Percentiles rank a stretch among this genome's conserved stretches.
Conservation (phyloP, 2,888 invertebrate species). For the Argynnis bischoffii region DNA sequence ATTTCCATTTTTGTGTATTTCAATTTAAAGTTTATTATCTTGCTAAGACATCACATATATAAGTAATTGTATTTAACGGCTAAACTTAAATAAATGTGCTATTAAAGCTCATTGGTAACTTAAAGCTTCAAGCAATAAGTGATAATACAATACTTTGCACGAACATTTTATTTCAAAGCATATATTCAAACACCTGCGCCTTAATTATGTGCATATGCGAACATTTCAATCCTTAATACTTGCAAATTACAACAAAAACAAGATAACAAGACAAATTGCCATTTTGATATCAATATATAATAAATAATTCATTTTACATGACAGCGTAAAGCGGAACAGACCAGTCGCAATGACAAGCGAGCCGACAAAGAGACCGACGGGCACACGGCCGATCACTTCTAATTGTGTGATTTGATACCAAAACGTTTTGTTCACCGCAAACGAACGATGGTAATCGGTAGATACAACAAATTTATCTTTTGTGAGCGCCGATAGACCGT, state of each 20-base stretch:
- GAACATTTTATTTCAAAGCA: neutral
- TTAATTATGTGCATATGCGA: conserved; percentile 7
- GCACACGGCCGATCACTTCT: conserved; percentile 74
- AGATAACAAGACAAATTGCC: conserved; percentile 20
- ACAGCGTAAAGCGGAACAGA: conserved; percentile 51
- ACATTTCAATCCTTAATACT: conserved; percentile 1
- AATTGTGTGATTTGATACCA: conserved; percentile 82
- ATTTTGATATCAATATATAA: conserved; percentile 14
- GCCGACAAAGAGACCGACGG: conserved; percentile 74
- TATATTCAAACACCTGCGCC: conserved; percentile 8
- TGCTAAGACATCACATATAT: no score
- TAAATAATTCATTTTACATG: conserved; percentile 8
- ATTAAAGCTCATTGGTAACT: no score
- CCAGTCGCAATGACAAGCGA: conserved; percentile 61
- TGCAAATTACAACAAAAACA: conserved; percentile 10
- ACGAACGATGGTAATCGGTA: conserved; percentile 71
- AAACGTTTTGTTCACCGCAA: conserved; percentile 76
- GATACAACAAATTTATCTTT: conserved; percentile 73
- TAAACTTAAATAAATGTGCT: no score
- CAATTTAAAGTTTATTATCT: no score
- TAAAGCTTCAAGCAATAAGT: no score
- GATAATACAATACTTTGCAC: conserved; percentile 1
- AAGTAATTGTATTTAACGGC: no score
- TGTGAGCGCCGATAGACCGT: conserved; percentile 57
- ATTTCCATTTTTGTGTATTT: no score